Base-by-base conservation (phyloP, 2,888 invertebrate species). In the Stenichneumon culpator region DNA sequence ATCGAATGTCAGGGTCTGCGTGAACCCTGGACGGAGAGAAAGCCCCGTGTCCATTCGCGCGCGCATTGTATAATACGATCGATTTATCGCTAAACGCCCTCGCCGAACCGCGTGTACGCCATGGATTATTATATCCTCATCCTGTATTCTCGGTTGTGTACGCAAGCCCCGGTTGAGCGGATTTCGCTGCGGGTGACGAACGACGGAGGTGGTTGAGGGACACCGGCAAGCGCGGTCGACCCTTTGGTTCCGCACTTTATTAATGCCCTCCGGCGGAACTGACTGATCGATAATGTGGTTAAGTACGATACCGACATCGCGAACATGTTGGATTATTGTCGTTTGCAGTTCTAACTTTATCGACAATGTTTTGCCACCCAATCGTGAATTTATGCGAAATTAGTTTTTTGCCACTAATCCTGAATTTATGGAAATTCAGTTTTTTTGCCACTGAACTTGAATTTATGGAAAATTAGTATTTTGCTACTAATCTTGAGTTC, bases 171-270 rank as follows among this genome's bases (percentile, higher is more conserved):
- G 44, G 44, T 22, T 16, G 50, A 65, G 70, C 39, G 47, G 50
- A 82, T 85, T 85, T 75, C 54, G 65, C 60, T 79, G 85, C 57
- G 65, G 67, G 52, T 75, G 85, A 85, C 79, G 79, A 82, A 85
- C 72, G 67, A 70, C 57, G 70, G 28, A 50, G 19, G 67, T 70
- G 57, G 50, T 65, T 65, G 67, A 82, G 44, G 79, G 75, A 39
- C 73, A 73, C 25, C 25, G 39, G 14, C 28, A 28, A 52, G 36
- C 47, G 36, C 50, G 22, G 25, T 19, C 57, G 52, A 25, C 82
- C 79, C 79, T 72, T 79, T 39, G 70, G 22, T 3, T 57, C 74
- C 57, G 65, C 67, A 79, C 82, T 82, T 75, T 75, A 82, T 85
- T 67, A 78, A 79, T 81, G 63, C 78, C 81, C 69, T 52, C 50